phyloP scores from a whole-genome alignment of 2,888 invertebrate species.

The Scaptomyza caliginosa region DNA sequence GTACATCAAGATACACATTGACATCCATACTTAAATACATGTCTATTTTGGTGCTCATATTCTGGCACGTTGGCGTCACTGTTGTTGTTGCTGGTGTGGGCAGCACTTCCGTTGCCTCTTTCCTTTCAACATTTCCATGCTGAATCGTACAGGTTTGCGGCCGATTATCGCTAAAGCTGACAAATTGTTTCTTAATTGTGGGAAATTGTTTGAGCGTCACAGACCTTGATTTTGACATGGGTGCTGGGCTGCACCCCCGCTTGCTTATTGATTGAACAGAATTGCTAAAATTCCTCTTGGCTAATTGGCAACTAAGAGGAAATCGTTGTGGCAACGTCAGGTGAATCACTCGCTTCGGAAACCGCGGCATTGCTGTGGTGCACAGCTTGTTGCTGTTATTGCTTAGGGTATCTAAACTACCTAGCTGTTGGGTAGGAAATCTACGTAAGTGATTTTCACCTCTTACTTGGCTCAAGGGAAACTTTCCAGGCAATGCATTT shows the following conservation, averaged over 20 bases:
- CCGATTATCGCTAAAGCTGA: slow-evolving; percentile 55
- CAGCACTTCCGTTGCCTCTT: slow-evolving; percentile 38
- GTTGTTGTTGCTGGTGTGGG: slow-evolving; percentile 49
- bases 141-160: slow-evolving; percentile 30
- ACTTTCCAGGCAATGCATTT: slow-evolving; percentile 17
- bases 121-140: slow-evolving; percentile 39
- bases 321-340: slow-evolving; percentile 32
- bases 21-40: slow-evolving; percentile 25
- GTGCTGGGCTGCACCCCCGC: slow-evolving; percentile 5
- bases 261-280: slow-evolving; percentile 30
- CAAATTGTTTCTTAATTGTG: slow-evolving; percentile 73
- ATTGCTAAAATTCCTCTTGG: slow-evolving; percentile 43
- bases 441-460: no score
- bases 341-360: slow-evolving; percentile 44
- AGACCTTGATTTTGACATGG: slow-evolving; percentile 14
- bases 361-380: not conserved
- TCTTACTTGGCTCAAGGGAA: slow-evolving; percentile 23
- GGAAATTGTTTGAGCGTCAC: slow-evolving; percentile 52
- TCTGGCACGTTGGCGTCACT: slow-evolving; percentile 62
- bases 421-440: slow-evolving; percentile 37
- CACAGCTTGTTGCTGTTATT: not conserved
- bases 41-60: slow-evolving; percentile 60
- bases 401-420: not conserved
- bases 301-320: slow-evolving; percentile 48
- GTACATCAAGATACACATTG: slow-evolving; percentile 33